Evolutionary conservation across 2,888 invertebrate genomes (phyloP).

Genomic region (Bhutanitis thaidina): DNA sequence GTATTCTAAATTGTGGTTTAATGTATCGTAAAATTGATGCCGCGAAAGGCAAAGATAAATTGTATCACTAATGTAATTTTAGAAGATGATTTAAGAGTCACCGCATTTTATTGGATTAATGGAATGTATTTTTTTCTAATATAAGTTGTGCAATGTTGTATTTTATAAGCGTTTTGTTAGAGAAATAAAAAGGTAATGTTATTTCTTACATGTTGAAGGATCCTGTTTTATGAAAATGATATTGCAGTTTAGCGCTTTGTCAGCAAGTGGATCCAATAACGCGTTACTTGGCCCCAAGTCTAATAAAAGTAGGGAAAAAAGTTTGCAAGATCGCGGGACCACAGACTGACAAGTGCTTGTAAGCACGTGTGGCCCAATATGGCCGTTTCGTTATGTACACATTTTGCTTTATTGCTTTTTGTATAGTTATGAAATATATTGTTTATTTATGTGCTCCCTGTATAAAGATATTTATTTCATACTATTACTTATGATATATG

Average conservation of each 20-base stretch:
- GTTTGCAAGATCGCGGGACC: constrained; percentile 10
- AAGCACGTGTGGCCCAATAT: constrained; percentile 19
- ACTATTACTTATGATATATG: too few species aligned
- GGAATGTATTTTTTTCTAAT: not conserved
- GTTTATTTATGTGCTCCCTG: not conserved
- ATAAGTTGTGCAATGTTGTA: too few species aligned
- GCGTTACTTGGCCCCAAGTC: constrained; percentile 11
- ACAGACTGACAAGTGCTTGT: constrained; percentile 16
- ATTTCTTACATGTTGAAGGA: not conserved
- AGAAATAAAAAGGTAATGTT: not conserved
- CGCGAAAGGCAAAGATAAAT: not conserved
- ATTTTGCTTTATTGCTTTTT: constrained; percentile 16
- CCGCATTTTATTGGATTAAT: constrained; percentile 5
- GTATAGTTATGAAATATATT: constrained; percentile 1
- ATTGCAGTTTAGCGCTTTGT: constrained; percentile 22
- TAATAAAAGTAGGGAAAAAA: constrained; percentile 20
- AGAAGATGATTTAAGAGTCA: not conserved
- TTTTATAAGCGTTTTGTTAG: too few species aligned
- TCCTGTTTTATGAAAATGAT: constrained; percentile 22
- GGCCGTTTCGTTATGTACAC: constrained; percentile 13
- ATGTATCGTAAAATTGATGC: constrained; percentile 35
- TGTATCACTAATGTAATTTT: not conserved
- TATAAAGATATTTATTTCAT: too few species aligned
- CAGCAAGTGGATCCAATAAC: constrained; percentile 24
- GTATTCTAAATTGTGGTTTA: constrained; percentile 30